Base-by-base conservation (phyloP, 2,888 invertebrate genomes). In the Drosophila niveifrons region DNA sequence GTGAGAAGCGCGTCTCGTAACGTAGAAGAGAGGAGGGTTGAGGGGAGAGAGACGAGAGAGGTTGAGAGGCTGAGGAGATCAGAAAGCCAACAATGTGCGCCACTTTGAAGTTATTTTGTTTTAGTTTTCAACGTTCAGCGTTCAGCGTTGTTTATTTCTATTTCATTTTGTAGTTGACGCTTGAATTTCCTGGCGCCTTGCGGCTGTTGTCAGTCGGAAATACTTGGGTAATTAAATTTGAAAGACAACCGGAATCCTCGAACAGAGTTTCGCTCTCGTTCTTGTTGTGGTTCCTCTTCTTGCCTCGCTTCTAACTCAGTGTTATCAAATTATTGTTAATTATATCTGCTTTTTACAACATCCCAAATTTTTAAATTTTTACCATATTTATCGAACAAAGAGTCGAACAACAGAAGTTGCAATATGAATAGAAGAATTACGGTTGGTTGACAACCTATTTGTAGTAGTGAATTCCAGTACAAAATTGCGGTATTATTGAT, bases 221-320 rank as follows among this genome's bases (percentile, higher is more conserved):
- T 80, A 77, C 84, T 80, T 83, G 81, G 75, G 66, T 84, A 87
- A 82, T 82, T 84, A 66, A 72, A 81, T 87, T 80, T 84, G 61
- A 75, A 84, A 84, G 72, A 77, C 81, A 77, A 77, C 77, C 66
- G 57, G 50, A 67, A 65, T 46, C 58, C 13, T 23, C 43, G 48
- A 43, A 43, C 69, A 15, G 39, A 13, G 8, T 15, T 8, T 41
- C 8, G 8, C 8, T 41, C 13, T 11, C 15, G 15, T 41, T 15
- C 15, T 41, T 4, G n/a, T 23, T 23, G 2, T 31, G 31, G 31
- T 41, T 8, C 7, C 15, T 13, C 13, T 41, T 8, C 6, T 43
- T 18, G 47, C 29, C 47, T 39, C 66, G 11, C 36, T 29, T 31
- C 11, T 52, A 50, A 53, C 70, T 84, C 64, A 78, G 67, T 76